These are phyloP conservation scores for Noturus placidus DNA, from an alignment of 2,113 vertebrate genomes.

Conservation along the genomic window DNA sequence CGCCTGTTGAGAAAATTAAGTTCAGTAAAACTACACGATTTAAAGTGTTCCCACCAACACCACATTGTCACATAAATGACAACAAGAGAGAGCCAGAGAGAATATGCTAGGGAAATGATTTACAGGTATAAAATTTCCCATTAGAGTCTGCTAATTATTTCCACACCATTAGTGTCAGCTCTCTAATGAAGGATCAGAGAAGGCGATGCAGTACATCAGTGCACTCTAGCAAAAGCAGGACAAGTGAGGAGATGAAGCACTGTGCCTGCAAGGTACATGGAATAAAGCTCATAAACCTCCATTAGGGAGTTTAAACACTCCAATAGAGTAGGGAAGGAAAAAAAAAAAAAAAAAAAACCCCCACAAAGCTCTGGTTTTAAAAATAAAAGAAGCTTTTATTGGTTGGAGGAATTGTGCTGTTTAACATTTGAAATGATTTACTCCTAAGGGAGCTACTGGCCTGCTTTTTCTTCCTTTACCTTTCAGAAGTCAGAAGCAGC, in stretches of 20 bases:
- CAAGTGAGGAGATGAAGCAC: conserved; percentile 54
- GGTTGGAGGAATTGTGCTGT: too few species aligned
- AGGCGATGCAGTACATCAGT: conserved; percentile 70
- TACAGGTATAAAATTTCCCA: conserved; percentile 79
- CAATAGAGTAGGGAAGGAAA: background rate
- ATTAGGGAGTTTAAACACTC: background rate
- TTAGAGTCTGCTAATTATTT: conserved; percentile 81
- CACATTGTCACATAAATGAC: conserved; percentile 53
- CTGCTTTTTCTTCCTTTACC: background rate
- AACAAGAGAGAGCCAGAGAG: conserved; percentile 48
- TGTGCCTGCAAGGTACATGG: background rate
- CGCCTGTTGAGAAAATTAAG: conserved; percentile 6
- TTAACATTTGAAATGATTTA: background rate
- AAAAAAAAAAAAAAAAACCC: background rate
- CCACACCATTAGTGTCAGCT: conserved; percentile 80
- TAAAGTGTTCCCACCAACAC: conserved; percentile 53
- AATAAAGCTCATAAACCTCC: background rate
- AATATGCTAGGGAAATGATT: conserved; percentile 73
- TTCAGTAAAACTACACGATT: too few species aligned
- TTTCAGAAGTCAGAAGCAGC: background rate
- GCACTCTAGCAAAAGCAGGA: conserved; percentile 49
- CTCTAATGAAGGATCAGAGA: conserved; percentile 78
- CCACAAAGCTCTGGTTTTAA: background rate
- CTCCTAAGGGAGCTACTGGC: background rate
- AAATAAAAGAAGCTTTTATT: conserved; percentile 5